Conservation (phyloP, 2,113 vertebrate genomes). For the Xenopus laevis region DNA sequence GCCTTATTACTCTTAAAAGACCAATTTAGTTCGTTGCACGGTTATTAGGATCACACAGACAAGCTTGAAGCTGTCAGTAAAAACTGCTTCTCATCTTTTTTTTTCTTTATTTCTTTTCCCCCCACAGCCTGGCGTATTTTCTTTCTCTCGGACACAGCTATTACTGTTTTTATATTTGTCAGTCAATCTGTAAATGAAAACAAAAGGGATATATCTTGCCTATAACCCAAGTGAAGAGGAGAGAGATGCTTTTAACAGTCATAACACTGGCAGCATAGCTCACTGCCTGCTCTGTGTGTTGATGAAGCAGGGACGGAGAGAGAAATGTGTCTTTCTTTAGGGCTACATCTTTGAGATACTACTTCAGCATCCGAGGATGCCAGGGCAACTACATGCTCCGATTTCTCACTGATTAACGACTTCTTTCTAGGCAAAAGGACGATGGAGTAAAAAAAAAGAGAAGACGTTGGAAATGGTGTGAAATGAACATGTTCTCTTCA, state of each 20-base stretch:
- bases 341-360: conserved; percentile 68
- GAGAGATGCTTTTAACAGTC: conserved; percentile 80
- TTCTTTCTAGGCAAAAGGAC: conserved; percentile 52
- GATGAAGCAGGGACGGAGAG: conserved; percentile 62
- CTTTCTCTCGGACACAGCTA: conserved; percentile 66
- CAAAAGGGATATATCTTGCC: conserved; percentile 74
- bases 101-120: conserved; percentile 49
- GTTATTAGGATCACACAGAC: conserved; percentile 79
- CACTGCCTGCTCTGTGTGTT: conserved; percentile 64
- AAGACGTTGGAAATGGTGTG: conserved; percentile 61
- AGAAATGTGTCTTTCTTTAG: conserved; percentile 74
- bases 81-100: conserved; percentile 69
- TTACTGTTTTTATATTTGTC: conserved; percentile 74
- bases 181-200: conserved; percentile 65
- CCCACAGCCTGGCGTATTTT: conserved; percentile 66
- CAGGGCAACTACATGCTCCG: conserved; percentile 61
- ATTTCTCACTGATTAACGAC: conserved; percentile 67
- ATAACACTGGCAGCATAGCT: conserved; percentile 57
- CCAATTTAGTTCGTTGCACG: conserved; percentile 74
- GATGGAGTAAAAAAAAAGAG: conserved; percentile 22
- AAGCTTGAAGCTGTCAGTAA: conserved; percentile 78
- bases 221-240: conserved; percentile 74
- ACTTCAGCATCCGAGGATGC: conserved; percentile 63
- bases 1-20: conserved; percentile 79
- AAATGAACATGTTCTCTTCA: conserved; percentile 84